phyloP scores from a whole-genome alignment of 2,113 vertebrate genomes.

The Mus musculus region DNA sequence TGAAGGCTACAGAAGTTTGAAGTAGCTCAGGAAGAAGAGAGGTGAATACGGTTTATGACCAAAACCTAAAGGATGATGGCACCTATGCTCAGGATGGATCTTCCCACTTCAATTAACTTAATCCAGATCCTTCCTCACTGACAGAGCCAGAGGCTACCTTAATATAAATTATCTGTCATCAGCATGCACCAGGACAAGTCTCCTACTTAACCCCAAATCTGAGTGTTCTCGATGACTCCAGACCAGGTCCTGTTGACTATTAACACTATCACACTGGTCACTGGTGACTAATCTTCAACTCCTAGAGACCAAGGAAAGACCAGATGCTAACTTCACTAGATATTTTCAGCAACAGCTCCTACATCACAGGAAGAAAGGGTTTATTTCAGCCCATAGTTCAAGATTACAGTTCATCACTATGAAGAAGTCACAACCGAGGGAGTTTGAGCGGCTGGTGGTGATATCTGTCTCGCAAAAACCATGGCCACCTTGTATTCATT shows the following conservation, averaged over 20 bases:
- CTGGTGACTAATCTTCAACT: not conserved
- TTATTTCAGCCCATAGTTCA: not conserved
- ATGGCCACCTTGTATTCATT: not conserved
- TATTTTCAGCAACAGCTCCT: not conserved
- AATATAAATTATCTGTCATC: not conserved
- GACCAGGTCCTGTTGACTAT: not conserved
- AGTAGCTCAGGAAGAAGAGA: not conserved
- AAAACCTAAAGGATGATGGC: not conserved
- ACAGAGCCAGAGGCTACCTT: not conserved
- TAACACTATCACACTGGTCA: too few relatives aligned
- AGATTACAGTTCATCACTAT: not conserved
- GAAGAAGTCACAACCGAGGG: not conserved
- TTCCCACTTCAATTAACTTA: not conserved
- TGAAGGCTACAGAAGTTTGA: too few relatives aligned
- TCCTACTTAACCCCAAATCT: too few relatives aligned
- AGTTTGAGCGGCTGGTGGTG: too few relatives aligned
- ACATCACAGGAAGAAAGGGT: not conserved
- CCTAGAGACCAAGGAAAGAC: not conserved
- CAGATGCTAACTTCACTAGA: too few relatives aligned
- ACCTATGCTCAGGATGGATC: not conserved
- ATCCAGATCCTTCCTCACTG: not conserved
- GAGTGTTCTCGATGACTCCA: too few relatives aligned
- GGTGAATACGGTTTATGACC: too few relatives aligned
- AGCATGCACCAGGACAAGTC: too few relatives aligned
- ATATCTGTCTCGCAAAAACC: not conserved